Evolutionary conservation across 1,140 invertebrate species (phyloP).

Genomic region (Drosophila subobscura): DNA sequence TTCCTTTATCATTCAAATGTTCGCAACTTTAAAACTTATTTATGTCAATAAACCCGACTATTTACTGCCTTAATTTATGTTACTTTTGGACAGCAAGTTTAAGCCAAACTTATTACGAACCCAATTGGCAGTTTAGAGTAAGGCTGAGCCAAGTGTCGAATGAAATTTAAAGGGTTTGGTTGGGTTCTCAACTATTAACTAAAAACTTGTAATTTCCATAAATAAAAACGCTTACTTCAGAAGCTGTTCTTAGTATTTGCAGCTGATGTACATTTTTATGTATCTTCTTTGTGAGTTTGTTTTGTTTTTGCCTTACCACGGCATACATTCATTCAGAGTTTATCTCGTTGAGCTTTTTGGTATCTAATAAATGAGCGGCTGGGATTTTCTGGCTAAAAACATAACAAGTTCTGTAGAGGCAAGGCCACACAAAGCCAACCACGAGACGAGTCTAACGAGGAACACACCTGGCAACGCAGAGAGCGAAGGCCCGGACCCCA

Average conservation of each 20-base stretch:
- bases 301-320: conserved; percentile 26
- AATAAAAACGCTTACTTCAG: not conserved
- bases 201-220: not conserved
- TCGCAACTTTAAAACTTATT: conserved; percentile 17
- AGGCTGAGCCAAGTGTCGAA: conserved; percentile 5
- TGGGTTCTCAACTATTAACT: not conserved
- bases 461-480: conserved; percentile 34
- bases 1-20: conserved; percentile 42
- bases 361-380: conserved; percentile 27
- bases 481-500: conserved; percentile 18
- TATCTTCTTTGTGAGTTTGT: conserved; percentile 36
- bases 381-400: conserved; percentile 35
- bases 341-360: conserved; percentile 16
- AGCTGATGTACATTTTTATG: conserved; percentile 28
- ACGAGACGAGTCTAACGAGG: conserved; percentile 19
- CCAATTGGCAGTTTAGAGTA: conserved; percentile 10
- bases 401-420: conserved; percentile 48
- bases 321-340: conserved; percentile 33
- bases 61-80: conserved; percentile 46
- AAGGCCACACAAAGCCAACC: conserved; percentile 40
- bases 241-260: not conserved
- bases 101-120: conserved; percentile 27
- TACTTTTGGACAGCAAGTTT: conserved; percentile 12
- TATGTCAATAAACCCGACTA: conserved; percentile 45
- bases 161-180: not conserved